Percentiles rank a stretch among this genome's conserved stretches.
phyloP scores from a whole-genome alignment of 2,797 vertebrate genomes.

The Lophius americanus region DNA sequence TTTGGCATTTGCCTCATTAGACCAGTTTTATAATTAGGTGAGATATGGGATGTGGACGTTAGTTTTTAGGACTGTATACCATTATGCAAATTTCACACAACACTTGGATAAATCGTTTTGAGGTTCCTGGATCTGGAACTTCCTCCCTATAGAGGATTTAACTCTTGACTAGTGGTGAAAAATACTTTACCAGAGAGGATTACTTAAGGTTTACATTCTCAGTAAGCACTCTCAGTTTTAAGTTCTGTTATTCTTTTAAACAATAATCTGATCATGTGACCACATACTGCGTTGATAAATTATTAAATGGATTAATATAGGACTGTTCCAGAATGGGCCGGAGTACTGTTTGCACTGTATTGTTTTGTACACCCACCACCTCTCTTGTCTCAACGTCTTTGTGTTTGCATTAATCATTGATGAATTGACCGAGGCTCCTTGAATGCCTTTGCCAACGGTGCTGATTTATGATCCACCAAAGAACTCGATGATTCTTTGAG shows the following conservation, averaged over 20 bases:
- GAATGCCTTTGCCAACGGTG: constrained; percentile 39
- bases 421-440: constrained; percentile 31
- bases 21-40: constrained; percentile 1
- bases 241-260: no score
- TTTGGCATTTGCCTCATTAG: constrained; percentile 9
- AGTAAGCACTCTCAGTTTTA: no score
- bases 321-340: neutral
- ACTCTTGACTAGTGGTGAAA: neutral
- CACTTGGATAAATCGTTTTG: no score
- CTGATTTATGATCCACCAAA: constrained; percentile 30
- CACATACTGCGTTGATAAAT: no score
- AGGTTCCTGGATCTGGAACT: neutral
- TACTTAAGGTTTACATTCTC: neutral
- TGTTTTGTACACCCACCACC: constrained; percentile 12
- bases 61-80: constrained; percentile 7
- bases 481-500: constrained; percentile 12
- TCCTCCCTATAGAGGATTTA: neutral
- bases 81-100: no score
- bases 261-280: no score
- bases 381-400: constrained; percentile 25
- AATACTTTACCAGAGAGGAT: neutral
- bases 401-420: constrained; percentile 44
- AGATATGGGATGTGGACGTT: neutral
- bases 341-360: constrained; percentile 14
- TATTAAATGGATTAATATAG: no score